Conservation (phyloP, 1,140 invertebrate species). For the Atta cephalotes region DNA sequence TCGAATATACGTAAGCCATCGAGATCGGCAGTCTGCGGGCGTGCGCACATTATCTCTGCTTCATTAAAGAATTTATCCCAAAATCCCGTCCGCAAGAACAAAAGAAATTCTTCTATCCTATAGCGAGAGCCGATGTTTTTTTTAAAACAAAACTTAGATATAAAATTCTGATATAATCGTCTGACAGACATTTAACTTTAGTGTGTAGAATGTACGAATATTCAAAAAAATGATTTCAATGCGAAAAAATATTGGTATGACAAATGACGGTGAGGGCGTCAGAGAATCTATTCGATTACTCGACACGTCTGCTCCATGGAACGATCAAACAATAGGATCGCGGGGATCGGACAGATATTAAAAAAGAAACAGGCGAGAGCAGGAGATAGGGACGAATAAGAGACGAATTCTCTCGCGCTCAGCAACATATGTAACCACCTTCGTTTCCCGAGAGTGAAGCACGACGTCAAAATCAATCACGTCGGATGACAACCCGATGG, state of each 20-base stretch:
- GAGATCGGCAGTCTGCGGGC: conserved; percentile 15
- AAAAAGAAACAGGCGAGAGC: conserved; percentile 46
- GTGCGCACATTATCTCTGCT: conserved; percentile 9
- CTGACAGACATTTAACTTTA: not conserved
- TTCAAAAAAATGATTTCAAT: not conserved
- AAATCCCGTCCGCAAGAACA: conserved; percentile 32
- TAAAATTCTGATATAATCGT: not conserved
- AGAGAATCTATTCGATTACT: conserved; percentile 36
- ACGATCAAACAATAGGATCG: conserved; percentile 61
- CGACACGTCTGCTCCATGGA: conserved; percentile 42
- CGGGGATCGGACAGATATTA: conserved; percentile 68
- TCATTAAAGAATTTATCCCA: conserved; percentile 38
- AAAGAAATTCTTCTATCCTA: conserved; percentile 2
- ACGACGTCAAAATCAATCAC: conserved; percentile 82
- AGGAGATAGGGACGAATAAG: conserved; percentile 58
- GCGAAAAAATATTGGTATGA: not conserved
- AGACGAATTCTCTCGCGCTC: conserved; percentile 61
- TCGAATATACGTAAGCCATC: conserved; percentile 29
- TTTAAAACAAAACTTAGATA: not conserved
- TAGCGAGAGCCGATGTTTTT: not conserved
- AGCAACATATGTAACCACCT: conserved; percentile 77
- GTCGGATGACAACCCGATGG: conserved; percentile 76
- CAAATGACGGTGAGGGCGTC: conserved; percentile 29
- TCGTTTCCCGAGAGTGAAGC: conserved; percentile 67
- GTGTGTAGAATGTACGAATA: not conserved